phyloP scores from a whole-genome alignment of 2,797 vertebrate genomes.

The Falco novaeseelandiae region DNA sequence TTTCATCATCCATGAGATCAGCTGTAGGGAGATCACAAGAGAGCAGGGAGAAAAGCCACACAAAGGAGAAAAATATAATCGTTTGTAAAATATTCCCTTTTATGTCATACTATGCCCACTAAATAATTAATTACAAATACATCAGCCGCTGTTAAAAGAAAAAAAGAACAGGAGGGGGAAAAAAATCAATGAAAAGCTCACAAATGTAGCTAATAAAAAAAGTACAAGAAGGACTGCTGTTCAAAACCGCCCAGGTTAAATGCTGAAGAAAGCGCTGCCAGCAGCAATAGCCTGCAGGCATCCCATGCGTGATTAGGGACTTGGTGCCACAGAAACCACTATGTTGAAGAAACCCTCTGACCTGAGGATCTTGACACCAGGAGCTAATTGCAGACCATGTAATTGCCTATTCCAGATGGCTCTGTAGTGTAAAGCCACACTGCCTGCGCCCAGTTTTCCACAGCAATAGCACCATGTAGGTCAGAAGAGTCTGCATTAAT shows the following conservation, averaged over 20 bases:
- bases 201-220: neutral
- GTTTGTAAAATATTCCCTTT: constrained; percentile 65
- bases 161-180: fast-evolving
- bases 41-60: constrained; percentile 13
- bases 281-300: constrained; percentile 20
- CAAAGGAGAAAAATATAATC: constrained; percentile 40
- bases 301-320: neutral
- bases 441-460: neutral
- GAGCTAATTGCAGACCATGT: constrained; percentile 19
- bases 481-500: neutral
- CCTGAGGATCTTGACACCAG: neutral
- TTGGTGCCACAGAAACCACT: neutral
- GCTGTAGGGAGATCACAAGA: constrained; percentile 25
- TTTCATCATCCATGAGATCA: constrained; percentile 48
- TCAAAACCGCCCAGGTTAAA: neutral
- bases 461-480: neutral
- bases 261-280: constrained; percentile 13
- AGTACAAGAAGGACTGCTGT: neutral
- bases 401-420: constrained; percentile 11
- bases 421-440: neutral
- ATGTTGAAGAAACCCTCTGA: neutral
- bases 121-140: constrained; percentile 68
- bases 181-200: neutral
- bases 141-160: neutral
- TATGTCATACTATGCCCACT: constrained; percentile 31